phyloP scores from a whole-genome alignment of 2,797 vertebrate genomes.

The Spheniscus humboldti region DNA sequence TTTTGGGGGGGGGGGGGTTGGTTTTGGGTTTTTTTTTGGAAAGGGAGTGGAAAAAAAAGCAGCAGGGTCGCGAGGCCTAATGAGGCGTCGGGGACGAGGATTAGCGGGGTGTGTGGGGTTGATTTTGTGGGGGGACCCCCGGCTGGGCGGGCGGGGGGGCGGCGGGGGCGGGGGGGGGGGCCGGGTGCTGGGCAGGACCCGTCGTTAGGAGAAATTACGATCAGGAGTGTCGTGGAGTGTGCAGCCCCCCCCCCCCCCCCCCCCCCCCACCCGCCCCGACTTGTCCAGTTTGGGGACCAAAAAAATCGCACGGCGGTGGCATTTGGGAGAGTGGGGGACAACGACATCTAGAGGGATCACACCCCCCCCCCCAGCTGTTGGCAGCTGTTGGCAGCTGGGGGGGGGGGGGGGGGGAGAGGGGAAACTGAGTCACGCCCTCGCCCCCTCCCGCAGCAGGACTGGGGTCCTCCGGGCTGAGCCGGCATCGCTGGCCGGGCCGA shows the following conservation, averaged over 20 bases:
- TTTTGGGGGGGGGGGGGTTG: too few relatives aligned
- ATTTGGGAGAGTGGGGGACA: too few relatives aligned
- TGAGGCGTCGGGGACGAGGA: too few relatives aligned
- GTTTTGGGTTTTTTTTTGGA: too few relatives aligned
- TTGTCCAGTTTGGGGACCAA: background rate
- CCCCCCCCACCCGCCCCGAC: too few relatives aligned
- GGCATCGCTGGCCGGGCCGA: background rate
- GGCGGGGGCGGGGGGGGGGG: background rate
- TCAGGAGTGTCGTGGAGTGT: background rate
- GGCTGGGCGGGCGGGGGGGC: background rate
- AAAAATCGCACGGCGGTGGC: background rate
- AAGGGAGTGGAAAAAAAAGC: too few relatives aligned
- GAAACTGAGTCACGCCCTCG: background rate
- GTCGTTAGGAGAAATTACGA: conserved; percentile 2
- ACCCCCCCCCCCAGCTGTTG: too few relatives aligned
- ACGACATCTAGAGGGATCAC: background rate
- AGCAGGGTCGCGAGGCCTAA: too few relatives aligned
- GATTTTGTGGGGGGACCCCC: background rate
- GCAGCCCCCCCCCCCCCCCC: too few relatives aligned
- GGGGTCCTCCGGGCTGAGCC: background rate
- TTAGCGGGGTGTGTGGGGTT: background rate
- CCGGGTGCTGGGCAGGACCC: too few relatives aligned
- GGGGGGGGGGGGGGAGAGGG: background rate
- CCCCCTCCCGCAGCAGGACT: too few relatives aligned
- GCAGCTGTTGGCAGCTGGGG: background rate